Conservation (phyloP, 2,888 invertebrate species). For the Brachycybe producta region DNA sequence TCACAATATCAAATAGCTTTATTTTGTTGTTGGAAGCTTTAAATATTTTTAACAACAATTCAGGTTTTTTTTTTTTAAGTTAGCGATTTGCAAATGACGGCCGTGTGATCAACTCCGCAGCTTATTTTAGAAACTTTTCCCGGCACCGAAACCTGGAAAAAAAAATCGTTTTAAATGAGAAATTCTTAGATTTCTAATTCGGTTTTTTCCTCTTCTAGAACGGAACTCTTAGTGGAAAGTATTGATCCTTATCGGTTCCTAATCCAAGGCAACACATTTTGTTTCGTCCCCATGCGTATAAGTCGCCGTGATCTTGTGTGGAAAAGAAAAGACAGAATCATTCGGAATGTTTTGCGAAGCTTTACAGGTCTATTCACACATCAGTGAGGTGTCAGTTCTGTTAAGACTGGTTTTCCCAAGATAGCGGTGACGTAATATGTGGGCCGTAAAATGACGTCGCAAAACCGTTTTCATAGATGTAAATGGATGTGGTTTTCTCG, state of each 20-base stretch:
- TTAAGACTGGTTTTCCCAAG: no score
- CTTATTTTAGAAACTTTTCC: slow-evolving; percentile 10
- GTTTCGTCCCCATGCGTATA: slow-evolving; percentile 88
- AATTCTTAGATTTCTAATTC: slow-evolving; percentile 1
- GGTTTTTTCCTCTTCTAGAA: background rate
- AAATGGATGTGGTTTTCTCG: no score
- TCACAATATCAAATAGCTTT: no score
- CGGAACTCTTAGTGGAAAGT: slow-evolving; percentile 65
- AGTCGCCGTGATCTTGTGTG: slow-evolving; percentile 49
- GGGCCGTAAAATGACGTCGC: no score
- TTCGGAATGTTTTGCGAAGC: background rate
- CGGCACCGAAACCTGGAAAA: slow-evolving; percentile 11
- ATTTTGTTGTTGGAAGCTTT: no score
- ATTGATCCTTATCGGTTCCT: slow-evolving; percentile 65
- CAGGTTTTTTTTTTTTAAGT: slow-evolving; percentile 1
- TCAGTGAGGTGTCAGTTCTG: no score
- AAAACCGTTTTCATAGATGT: no score
- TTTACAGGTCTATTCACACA: background rate
- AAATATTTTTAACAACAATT: no score
- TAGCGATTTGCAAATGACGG: slow-evolving; percentile 58
- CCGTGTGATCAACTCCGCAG: slow-evolving; percentile 24
- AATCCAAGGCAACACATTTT: slow-evolving; percentile 69
- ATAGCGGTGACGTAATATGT: no score
- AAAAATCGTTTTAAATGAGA: background rate
- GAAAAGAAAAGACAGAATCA: background rate